These are phyloP conservation scores for Brachypalpus laphriformis DNA, from an alignment of 2,888 invertebrate genomes.

Conservation along the genomic window DNA sequence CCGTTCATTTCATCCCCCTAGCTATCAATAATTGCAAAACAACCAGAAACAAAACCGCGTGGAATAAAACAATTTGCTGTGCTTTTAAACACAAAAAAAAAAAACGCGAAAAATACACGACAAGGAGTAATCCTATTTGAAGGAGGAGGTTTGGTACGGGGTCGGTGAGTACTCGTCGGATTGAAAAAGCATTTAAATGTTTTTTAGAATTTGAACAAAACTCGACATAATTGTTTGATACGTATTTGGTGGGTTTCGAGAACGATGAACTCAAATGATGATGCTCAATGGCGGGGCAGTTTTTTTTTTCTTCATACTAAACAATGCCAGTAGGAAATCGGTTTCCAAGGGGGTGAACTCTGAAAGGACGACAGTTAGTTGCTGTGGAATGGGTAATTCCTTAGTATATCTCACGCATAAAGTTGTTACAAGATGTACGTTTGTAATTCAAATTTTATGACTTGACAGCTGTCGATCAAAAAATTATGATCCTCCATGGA, in stretches of 20 bases:
- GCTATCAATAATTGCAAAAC: conserved; percentile 74
- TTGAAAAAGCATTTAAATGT: conserved; percentile 71
- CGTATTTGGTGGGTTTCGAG: conserved; percentile 70
- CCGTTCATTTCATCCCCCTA: conserved; percentile 70
- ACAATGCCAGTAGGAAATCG: conserved; percentile 54
- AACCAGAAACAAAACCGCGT: conserved; percentile 73
- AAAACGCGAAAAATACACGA: conserved; percentile 43
- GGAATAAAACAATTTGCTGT: conserved; percentile 74
- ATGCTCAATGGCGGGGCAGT: conserved; percentile 68
- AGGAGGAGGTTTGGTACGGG: conserved; percentile 42
- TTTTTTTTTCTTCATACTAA: conserved; percentile 18
- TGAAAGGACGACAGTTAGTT: conserved; percentile 60
- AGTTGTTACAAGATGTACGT: conserved; percentile 70
- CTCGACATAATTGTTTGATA: conserved; percentile 73
- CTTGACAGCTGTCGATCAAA: conserved; percentile 74
- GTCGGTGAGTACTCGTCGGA: conserved; percentile 40
- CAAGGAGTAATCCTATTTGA: conserved; percentile 27
- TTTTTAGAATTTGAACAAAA: conserved; percentile 58
- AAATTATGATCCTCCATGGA: conserved; percentile 60
- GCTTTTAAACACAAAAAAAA: conserved; percentile 65
- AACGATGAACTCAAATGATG: conserved; percentile 71
- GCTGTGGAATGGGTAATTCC: conserved; percentile 5
- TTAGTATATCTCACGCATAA: conserved; percentile 23
- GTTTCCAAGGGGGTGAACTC: conserved; percentile 67
- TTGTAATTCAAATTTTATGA: conserved; percentile 72